Conservation (phyloP, 2,888 invertebrate genomes). For the Deilephila porcellus region DNA sequence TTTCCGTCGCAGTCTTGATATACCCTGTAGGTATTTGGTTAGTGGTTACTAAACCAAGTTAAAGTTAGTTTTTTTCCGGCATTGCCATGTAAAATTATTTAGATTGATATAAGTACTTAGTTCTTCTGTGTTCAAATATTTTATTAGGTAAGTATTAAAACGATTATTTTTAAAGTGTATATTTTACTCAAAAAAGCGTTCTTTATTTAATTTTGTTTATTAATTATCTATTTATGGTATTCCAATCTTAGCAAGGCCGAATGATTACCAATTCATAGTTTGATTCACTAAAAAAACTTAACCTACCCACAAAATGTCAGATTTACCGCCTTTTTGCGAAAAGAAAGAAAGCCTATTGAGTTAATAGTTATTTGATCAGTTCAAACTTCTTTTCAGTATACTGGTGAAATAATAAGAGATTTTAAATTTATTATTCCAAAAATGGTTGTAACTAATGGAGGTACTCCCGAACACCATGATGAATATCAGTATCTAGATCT, state of each 20-base stretch:
- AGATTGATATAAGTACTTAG: too few species aligned
- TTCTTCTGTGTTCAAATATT: too few species aligned
- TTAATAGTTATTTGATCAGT: background rate
- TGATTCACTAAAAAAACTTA: background rate
- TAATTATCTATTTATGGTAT: too few species aligned
- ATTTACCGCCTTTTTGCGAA: conserved; percentile 9
- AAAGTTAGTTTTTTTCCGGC: too few species aligned
- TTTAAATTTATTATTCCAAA: background rate
- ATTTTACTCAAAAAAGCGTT: background rate
- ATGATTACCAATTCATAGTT: too few species aligned
- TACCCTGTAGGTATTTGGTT: too few species aligned
- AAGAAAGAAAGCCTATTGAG: background rate
- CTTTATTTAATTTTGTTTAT: background rate
- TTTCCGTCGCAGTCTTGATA: too few species aligned
- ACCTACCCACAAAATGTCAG: background rate
- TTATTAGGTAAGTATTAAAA: too few species aligned
- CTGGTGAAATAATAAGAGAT: background rate
- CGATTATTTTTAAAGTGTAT: too few species aligned
- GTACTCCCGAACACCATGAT: conserved; percentile 75
- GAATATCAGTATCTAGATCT: conserved; percentile 89
- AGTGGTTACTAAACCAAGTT: too few species aligned
- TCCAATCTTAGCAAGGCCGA: too few species aligned
- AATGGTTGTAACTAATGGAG: background rate
- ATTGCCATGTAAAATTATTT: too few species aligned
- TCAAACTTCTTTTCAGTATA: background rate